Conservation (phyloP, 2,797 vertebrate genomes). For the Xenopus petersii region DNA sequence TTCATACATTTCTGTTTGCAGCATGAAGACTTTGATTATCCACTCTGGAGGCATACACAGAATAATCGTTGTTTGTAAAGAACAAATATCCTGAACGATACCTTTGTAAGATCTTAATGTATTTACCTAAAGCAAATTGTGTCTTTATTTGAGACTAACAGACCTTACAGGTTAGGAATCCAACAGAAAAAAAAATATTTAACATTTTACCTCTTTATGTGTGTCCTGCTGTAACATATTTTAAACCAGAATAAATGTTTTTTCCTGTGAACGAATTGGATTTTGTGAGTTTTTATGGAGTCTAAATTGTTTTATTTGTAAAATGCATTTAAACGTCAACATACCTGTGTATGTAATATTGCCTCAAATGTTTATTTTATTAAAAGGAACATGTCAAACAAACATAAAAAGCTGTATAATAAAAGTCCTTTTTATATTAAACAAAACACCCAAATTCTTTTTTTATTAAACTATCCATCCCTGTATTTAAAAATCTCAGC, state of each 20-base stretch:
- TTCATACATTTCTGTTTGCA: conserved; percentile 8
- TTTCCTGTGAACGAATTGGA: background rate
- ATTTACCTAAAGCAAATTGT: conserved; percentile 1
- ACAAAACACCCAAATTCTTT: too few species aligned
- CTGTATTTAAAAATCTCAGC: too few species aligned
- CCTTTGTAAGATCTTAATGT: conserved; percentile 7
- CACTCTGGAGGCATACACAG: background rate
- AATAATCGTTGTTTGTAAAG: background rate
- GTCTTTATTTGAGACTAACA: conserved; percentile 13
- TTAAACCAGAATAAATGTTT: conserved; percentile 30
- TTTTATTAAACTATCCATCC: too few species aligned
- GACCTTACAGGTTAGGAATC: conserved; percentile 2
- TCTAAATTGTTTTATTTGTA: too few species aligned
- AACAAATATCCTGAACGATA: conserved; percentile 9
- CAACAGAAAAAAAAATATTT: conserved; percentile 14
- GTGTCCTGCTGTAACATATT: conserved; percentile 9
- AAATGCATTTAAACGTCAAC: too few species aligned
- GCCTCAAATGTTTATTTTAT: too few species aligned
- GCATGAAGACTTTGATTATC: background rate
- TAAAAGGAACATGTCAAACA: too few species aligned
- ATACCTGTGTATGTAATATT: background rate
- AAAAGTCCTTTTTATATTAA: too few species aligned
- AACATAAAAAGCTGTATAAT: too few species aligned
- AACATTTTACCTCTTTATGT: conserved; percentile 6
- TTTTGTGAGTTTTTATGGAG: background rate